A percentile compares a stretch with the other conserved stretches of the same genome.
phyloP scores from a whole-genome alignment of 2,797 vertebrate species.

The Heterohyrax brucei region DNA sequence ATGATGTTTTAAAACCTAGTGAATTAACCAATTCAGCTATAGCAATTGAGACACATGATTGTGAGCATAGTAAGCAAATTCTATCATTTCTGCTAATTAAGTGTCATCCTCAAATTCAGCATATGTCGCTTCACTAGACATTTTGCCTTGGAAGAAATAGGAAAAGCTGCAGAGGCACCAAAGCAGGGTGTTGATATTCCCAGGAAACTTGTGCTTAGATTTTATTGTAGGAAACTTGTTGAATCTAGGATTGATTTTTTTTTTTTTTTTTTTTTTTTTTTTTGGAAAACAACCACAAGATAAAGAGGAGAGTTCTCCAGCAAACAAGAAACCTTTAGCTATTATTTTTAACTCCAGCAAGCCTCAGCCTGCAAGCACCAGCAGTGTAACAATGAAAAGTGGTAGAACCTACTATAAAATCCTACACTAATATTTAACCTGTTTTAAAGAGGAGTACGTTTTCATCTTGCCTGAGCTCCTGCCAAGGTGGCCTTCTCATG shows the following conservation, averaged over 20 bases:
- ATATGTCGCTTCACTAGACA: slow-evolving; percentile 89
- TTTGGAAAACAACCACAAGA: slow-evolving; percentile 92
- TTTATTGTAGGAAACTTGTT: slow-evolving; percentile 95
- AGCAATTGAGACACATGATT: slow-evolving; percentile 47
- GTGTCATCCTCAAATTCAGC: slow-evolving; percentile 76
- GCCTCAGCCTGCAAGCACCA: background rate
- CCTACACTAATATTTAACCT: background rate
- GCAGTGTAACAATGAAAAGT: slow-evolving; percentile 37
- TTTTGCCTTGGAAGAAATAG: slow-evolving; percentile 89
- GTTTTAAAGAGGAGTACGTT: slow-evolving; percentile 29
- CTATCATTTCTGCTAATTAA: slow-evolving; percentile 64
- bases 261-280: slow-evolving; percentile 86
- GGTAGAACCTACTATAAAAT: background rate
- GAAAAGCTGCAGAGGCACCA: slow-evolving; percentile 88
- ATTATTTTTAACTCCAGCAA: slow-evolving; percentile 72
- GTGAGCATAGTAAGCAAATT: slow-evolving; percentile 64
- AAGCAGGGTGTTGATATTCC: slow-evolving; percentile 84
- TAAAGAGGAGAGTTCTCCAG: slow-evolving; percentile 72
- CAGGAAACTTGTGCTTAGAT: slow-evolving; percentile 92
- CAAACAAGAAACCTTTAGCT: slow-evolving; percentile 66
- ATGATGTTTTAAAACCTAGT: slow-evolving; percentile 74
- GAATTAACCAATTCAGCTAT: slow-evolving; percentile 66
- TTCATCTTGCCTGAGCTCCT: slow-evolving; percentile 90
- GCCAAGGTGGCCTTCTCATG: slow-evolving; percentile 91
- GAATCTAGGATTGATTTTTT: slow-evolving; percentile 94